phyloP scores from a whole-genome alignment of 1,140 invertebrate genomes.

The Propsilocerus akamusi region DNA sequence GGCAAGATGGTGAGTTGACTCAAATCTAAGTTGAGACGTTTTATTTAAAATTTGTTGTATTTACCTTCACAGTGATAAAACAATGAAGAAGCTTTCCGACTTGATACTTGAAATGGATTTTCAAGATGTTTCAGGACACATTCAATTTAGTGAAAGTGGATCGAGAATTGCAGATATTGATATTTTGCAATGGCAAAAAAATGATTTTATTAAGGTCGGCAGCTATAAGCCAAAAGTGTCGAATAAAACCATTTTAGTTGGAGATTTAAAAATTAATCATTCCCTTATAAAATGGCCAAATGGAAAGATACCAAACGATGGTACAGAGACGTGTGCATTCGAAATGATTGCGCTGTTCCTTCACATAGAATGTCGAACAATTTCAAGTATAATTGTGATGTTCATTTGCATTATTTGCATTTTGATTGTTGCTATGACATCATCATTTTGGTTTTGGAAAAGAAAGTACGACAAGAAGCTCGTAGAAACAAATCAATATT shows the following conservation, averaged over 20 bases:
- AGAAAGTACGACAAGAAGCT: constrained; percentile 56
- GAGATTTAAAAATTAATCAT: constrained; percentile 30
- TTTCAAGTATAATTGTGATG: constrained; percentile 14
- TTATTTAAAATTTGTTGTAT: neutral
- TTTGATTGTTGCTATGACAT: constrained; percentile 37
- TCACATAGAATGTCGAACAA: constrained; percentile 47
- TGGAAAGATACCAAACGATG: constrained; percentile 43
- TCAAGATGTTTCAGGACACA: constrained; percentile 53
- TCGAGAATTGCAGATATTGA: constrained; percentile 48
- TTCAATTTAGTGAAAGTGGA: constrained; percentile 46
- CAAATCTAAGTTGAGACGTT: neutral
- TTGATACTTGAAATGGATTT: constrained; percentile 44
- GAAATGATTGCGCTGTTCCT: constrained; percentile 42
- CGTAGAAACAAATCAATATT: constrained; percentile 42
- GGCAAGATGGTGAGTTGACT: constrained; percentile 20
- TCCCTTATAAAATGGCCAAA: constrained; percentile 43
- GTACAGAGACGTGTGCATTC: constrained; percentile 42
- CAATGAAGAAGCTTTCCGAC: constrained; percentile 28
- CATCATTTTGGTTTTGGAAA: constrained; percentile 52
- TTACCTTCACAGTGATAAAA: constrained; percentile 18
- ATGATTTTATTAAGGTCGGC: constrained; percentile 34
- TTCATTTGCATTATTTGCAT: constrained; percentile 11
- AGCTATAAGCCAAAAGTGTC: constrained; percentile 37
- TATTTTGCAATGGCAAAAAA: constrained; percentile 47
- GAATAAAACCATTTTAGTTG: constrained; percentile 24